Evolutionary conservation across 2,113 vertebrate species (phyloP), one percentile per base, ranked within the genome.

Genomic region (Clinocottus analis): DNA sequence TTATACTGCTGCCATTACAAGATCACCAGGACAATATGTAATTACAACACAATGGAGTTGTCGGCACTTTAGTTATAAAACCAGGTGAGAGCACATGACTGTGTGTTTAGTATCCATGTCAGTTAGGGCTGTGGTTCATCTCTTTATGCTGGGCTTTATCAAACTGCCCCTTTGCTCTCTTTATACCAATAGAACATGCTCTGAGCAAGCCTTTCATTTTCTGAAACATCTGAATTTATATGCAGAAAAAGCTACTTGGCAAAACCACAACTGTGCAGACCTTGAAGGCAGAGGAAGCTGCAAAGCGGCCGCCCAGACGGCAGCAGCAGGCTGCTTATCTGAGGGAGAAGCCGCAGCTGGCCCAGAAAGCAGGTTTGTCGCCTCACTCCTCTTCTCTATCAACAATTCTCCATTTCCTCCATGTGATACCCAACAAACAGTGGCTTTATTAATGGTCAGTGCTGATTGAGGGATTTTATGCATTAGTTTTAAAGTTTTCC

Each of bases 361-460:
- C 67, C 12, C 75, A 47, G 33, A 64, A 76, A 58, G 49, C 49
- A 37, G 61, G 23, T 80, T 60, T 43, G 76, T 85, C 85, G 84
- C 84, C 88, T 84, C 45, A 10, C 56, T 87, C 72, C 49, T 80
- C 85, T 75, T 64, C 78, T 87, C 85, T 69, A 75, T 91, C 88
- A 93, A 89, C 90, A 90, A 80, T 80, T 76, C 74, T 75, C 89
- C 60, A 91, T 91, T 92, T 91, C 87, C 86, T 87, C 61, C 63
- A 76, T 60, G 64, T 87, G 81, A 91, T 80, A 81, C 81, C 77
- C 69, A 91, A 87, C 72, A 91, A 92, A 93, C 90, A 83, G 29
- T 37, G 55, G 72, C 49, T 43, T 85, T 84, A 90, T 91, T 80
- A 90, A 91, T 74, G 60, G 25, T 78, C 63, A 66, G 53, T 78